Percentiles rank a stretch among this genome's conserved stretches.
These are phyloP conservation scores for Glandiceps talaboti DNA, from an alignment of 53 echinoderm and acorn worm genomes.

Conservation along the genomic window DNA sequence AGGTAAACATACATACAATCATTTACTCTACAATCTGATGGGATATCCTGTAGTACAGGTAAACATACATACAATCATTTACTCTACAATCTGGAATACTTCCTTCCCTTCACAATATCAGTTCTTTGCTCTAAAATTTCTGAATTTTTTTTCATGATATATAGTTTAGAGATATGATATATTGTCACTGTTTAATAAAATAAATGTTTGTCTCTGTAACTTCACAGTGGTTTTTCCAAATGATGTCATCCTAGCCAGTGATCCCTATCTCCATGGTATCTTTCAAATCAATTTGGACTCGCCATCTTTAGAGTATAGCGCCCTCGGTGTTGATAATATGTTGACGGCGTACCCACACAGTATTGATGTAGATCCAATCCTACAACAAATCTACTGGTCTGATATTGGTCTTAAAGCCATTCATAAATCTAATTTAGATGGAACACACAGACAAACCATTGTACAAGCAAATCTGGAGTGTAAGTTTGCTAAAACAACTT, in stretches of 20 bases:
- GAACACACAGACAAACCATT: neutral
- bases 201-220: too few species aligned
- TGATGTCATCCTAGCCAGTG: conserved; percentile 57
- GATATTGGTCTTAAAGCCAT: conserved; percentile 57
- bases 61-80: too few species aligned
- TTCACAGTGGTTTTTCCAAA: conserved; percentile 59
- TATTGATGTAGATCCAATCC: neutral
- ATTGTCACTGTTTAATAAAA: too few species aligned
- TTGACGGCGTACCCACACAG: neutral
- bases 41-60: too few species aligned
- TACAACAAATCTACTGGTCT: conserved; percentile 55
- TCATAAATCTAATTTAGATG: conserved; percentile 38
- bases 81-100: too few species aligned
- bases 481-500: too few species aligned
- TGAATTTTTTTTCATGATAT: too few species aligned
- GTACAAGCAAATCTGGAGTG: neutral
- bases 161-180: too few species aligned
- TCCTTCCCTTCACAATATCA: too few species aligned
- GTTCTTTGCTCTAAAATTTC: too few species aligned
- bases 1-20: too few species aligned
- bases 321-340: neutral
- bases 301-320: neutral
- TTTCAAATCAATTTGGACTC: conserved; percentile 50
- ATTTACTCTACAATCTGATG: too few species aligned
- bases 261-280: conserved; percentile 60